These are phyloP conservation scores for Holacanthella duospinosa DNA, from an alignment of 2,888 invertebrate species.

Conservation along the genomic window DNA sequence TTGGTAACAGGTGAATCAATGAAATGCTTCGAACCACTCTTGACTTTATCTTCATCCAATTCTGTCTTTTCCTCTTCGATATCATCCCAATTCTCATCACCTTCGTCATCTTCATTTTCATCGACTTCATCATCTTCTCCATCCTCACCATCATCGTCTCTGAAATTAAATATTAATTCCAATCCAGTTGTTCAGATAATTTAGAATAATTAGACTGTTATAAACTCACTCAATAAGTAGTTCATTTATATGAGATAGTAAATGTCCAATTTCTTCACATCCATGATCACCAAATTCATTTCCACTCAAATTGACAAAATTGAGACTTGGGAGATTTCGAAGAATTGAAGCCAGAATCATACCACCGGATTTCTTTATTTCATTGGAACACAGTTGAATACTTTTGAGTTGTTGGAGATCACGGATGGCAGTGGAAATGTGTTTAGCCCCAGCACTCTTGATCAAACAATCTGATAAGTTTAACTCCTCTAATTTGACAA, in stretches of 20 bases:
- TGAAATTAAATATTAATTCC: too few species aligned
- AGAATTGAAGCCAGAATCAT: slow-evolving; percentile 51
- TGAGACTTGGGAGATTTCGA: slow-evolving; percentile 49
- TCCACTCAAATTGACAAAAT: slow-evolving; percentile 51
- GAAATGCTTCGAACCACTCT: not conserved
- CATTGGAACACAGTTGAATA: slow-evolving; percentile 61
- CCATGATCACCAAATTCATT: slow-evolving; percentile 50
- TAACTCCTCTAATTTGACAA: slow-evolving; percentile 49
- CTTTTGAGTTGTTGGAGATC: slow-evolving; percentile 40
- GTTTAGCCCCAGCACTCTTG: slow-evolving; percentile 50
- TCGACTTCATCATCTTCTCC: slow-evolving; percentile 42
- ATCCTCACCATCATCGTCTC: slow-evolving; percentile 46
- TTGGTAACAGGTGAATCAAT: too few species aligned
- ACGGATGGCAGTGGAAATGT: slow-evolving; percentile 58
- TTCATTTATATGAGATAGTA: not conserved
- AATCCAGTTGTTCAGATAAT: too few species aligned
- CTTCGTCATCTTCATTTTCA: slow-evolving; percentile 43
- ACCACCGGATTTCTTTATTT: slow-evolving; percentile 64
- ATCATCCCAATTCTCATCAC: slow-evolving; percentile 18
- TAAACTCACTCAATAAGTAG: slow-evolving; percentile 16
- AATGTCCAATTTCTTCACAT: slow-evolving; percentile 12
- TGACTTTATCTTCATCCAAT: not conserved
- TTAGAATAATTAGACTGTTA: too few species aligned
- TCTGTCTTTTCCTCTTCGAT: too few species aligned
- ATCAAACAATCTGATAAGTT: slow-evolving; percentile 48